Conservation (phyloP, 2,888 invertebrate species). For the Mesorhabditis sp. region DNA sequence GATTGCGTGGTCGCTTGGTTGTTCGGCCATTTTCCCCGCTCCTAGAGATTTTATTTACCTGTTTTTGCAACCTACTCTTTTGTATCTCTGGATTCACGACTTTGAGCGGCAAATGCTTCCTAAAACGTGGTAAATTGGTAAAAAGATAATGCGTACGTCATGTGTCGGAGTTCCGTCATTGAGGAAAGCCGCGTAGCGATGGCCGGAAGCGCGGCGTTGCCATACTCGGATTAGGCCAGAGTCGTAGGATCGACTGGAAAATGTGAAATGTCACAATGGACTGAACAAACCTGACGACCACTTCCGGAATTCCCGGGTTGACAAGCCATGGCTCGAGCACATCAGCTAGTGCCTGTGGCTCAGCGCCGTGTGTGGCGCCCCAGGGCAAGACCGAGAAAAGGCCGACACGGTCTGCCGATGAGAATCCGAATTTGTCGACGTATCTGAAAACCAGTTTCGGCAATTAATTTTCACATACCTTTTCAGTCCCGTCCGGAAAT, state of each 20-base stretch:
- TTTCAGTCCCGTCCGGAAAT: constrained; percentile 44
- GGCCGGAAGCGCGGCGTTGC: background rate
- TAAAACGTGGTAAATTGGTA: background rate
- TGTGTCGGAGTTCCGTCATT: background rate
- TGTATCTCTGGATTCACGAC: background rate
- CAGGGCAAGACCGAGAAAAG: constrained; percentile 48
- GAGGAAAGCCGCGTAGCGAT: background rate
- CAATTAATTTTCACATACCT: constrained; percentile 17
- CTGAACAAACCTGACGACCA: constrained; percentile 32
- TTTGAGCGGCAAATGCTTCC: background rate
- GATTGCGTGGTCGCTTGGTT: background rate
- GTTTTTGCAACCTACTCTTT: background rate
- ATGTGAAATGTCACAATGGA: background rate
- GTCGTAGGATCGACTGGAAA: constrained; percentile 6
- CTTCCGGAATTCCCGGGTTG: constrained; percentile 53
- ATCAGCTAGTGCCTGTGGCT: constrained; percentile 36
- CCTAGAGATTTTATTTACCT: too few relatives aligned
- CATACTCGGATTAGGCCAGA: background rate
- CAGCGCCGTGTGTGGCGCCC: constrained; percentile 52
- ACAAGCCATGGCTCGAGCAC: constrained; percentile 53
- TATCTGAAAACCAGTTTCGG: constrained; percentile 24
- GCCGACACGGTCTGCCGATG: constrained; percentile 42
- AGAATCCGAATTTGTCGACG: constrained; percentile 42
- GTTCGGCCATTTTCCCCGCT: background rate
- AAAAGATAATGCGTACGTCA: background rate